phyloP scores from a whole-genome alignment of 2,113 vertebrate genomes.

The Aphelocoma coerulescens region DNA sequence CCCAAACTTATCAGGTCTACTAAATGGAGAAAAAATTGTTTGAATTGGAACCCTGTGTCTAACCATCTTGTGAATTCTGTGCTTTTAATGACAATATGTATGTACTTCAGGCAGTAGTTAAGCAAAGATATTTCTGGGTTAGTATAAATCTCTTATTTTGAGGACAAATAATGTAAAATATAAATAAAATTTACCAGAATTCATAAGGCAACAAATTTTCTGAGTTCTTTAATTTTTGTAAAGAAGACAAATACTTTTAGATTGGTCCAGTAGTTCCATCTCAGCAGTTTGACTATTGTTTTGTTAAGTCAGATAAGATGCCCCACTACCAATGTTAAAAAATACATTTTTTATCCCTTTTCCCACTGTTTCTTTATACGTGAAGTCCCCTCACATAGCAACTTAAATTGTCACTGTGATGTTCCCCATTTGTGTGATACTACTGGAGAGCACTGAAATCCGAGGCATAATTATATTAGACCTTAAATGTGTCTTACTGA shows the following conservation, averaged over 20 bases:
- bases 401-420: not conserved
- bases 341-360: not conserved
- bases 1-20: not conserved
- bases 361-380: not conserved
- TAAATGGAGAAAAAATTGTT: not conserved
- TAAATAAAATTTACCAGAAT: not conserved
- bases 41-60: fast-evolving
- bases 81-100: not conserved
- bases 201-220: not conserved
- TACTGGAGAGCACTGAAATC: not conserved
- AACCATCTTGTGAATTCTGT: not conserved
- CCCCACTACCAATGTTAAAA: not conserved
- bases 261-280: not conserved
- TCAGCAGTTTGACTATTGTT: not conserved
- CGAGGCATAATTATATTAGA: fast-evolving
- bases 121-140: not conserved
- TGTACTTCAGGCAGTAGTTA: not conserved
- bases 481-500: not conserved
- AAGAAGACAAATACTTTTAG: not conserved
- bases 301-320: not conserved
- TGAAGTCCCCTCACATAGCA: fast-evolving
- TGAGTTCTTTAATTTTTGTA: not conserved
- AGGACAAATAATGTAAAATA: not conserved
- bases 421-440: not conserved
- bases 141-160: not conserved